These are phyloP conservation scores for Periophthalmodon schlosseri DNA, from an alignment of 2,113 vertebrate genomes.

Conservation along the genomic window DNA sequence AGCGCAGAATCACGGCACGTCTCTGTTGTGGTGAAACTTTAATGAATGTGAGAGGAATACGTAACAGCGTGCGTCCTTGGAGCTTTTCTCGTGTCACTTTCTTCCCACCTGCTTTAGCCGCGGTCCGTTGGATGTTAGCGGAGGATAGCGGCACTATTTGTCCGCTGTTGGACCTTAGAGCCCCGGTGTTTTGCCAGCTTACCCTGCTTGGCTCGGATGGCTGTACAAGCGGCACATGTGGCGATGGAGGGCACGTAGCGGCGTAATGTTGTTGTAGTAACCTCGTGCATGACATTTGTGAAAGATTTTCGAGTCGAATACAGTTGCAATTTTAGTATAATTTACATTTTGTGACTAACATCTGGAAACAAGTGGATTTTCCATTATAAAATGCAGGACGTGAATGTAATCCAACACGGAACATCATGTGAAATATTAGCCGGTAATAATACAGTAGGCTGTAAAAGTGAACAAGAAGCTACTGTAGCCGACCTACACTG, in stretches of 20 bases:
- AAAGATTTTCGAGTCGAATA: neutral
- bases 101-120: neutral
- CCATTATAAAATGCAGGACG: neutral
- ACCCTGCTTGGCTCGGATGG: neutral
- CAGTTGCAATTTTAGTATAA: neutral
- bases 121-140: neutral
- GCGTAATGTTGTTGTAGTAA: neutral
- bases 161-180: neutral
- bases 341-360: neutral
- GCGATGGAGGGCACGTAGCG: neutral
- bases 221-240: neutral
- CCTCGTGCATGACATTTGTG: neutral
- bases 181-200: neutral
- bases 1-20: slow-evolving; percentile 6
- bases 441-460: neutral
- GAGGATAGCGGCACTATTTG: neutral
- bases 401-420: neutral
- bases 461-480: neutral
- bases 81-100: neutral
- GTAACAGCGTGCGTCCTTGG: neutral
- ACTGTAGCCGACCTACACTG: neutral
- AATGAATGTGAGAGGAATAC: slow-evolving; percentile 1
- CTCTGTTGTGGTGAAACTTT: slow-evolving; percentile 9
- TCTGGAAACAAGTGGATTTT: neutral
- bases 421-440: neutral